Conservation (phyloP, 2,888 invertebrate species). For the Idaea dimidiata region DNA sequence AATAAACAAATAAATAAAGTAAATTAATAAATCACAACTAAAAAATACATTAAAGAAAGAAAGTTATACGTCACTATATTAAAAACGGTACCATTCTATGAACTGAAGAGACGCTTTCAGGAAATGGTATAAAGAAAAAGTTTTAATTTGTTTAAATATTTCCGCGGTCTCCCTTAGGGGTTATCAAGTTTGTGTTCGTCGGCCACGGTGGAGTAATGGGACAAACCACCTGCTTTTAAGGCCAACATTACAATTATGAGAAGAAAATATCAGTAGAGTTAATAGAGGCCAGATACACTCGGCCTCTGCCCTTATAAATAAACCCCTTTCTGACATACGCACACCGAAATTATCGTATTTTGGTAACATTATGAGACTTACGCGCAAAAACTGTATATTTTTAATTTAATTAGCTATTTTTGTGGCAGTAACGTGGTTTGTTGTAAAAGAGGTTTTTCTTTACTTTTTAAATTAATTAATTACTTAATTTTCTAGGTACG, state of each 20-base stretch:
- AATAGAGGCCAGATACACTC: slow-evolving; percentile 74
- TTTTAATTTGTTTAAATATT: slow-evolving; percentile 80
- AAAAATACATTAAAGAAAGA: not conserved
- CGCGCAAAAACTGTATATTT: slow-evolving; percentile 4
- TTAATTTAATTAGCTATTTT: not conserved
- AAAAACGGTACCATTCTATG: slow-evolving; percentile 51
- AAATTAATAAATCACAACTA: not conserved
- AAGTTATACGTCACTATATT: slow-evolving; percentile 22
- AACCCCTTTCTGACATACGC: slow-evolving; percentile 62
- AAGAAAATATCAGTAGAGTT: slow-evolving; percentile 78
- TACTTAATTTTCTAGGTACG: not conserved
- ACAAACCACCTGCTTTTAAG: slow-evolving; percentile 77
- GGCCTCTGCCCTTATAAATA: slow-evolving; percentile 71
- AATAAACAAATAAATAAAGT: not conserved
- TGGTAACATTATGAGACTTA: slow-evolving; percentile 54
- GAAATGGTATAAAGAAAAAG: slow-evolving; percentile 69
- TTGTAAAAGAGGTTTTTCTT: not conserved
- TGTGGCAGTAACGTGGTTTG: not conserved
- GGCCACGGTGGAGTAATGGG: slow-evolving; percentile 69
- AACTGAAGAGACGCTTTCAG: slow-evolving; percentile 57
- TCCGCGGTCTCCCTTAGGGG: slow-evolving; percentile 59
- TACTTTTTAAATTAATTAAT: not conserved
- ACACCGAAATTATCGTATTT: slow-evolving; percentile 70
- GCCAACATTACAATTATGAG: slow-evolving; percentile 78
- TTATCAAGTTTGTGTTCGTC: slow-evolving; percentile 65